Conservation (phyloP, 2,888 invertebrate genomes). For the Himalopsyche kuldschensis region DNA sequence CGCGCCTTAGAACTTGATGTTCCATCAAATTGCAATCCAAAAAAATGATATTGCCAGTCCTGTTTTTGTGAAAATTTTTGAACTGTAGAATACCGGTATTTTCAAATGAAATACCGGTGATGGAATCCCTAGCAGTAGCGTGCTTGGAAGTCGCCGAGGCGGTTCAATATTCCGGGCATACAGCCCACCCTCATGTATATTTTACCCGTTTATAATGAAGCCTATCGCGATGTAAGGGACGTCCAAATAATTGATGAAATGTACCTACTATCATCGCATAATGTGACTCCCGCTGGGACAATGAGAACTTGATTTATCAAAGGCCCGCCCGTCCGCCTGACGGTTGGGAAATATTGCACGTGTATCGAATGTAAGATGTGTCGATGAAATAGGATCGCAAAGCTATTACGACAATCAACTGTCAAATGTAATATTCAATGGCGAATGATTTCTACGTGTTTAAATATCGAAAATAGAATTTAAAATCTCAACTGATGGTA, state of each 20-base stretch:
- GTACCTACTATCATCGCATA: conserved; percentile 11
- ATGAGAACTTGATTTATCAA: conserved; percentile 21
- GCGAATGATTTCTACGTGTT: too few species aligned
- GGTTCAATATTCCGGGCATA: not conserved
- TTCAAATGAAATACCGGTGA: too few species aligned
- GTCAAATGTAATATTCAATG: too few species aligned
- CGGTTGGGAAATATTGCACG: not conserved
- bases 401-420: too few species aligned
- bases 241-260: conserved; percentile 27
- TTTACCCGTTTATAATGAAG: conserved; percentile 5
- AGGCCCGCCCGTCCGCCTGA: not conserved
- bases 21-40: too few species aligned
- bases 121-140: not conserved
- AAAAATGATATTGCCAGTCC: too few species aligned
- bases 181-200: conserved; percentile 12
- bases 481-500: too few species aligned
- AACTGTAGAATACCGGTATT: too few species aligned
- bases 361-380: not conserved
- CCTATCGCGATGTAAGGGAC: conserved; percentile 14
- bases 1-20: too few species aligned
- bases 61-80: too few species aligned
- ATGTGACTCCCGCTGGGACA: conserved; percentile 17
- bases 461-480: too few species aligned
- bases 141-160: not conserved
- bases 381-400: not conserved